Percentiles rank a stretch among this genome's conserved stretches.
Evolutionary conservation across 1,140 invertebrate species (phyloP).

Genomic region (Drosophila nasuta): DNA sequence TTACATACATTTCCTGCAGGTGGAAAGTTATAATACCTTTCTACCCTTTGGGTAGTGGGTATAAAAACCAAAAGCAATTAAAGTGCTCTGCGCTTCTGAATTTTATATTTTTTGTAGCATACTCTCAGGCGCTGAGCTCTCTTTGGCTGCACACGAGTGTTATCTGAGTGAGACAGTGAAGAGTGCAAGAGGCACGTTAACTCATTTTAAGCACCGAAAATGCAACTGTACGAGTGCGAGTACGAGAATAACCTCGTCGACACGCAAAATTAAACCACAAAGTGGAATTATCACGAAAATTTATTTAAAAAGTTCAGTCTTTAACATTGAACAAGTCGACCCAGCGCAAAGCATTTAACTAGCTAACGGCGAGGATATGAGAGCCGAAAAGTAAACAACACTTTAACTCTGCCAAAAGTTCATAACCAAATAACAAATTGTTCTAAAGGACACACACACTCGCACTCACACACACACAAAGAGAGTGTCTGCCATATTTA

Average conservation of each 20-base stretch:
- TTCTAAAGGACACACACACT: slow-evolving; percentile 48
- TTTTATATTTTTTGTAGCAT: slow-evolving; percentile 12
- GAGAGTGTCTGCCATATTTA: slow-evolving; percentile 63
- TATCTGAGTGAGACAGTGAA: slow-evolving; percentile 6
- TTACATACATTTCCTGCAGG: no score
- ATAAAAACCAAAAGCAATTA: slow-evolving; percentile 35
- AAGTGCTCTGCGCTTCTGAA: slow-evolving; percentile 9
- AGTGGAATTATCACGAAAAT: slow-evolving; percentile 77
- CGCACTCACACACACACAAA: not conserved
- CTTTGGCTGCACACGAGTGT: slow-evolving; percentile 7
- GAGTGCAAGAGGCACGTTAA: slow-evolving; percentile 16
- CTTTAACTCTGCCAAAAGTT: slow-evolving; percentile 68
- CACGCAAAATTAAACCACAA: slow-evolving; percentile 76
- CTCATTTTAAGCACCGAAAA: slow-evolving; percentile 37
- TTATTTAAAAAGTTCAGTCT: slow-evolving; percentile 77
- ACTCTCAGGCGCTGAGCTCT: slow-evolving; percentile 9
- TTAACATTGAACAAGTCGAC: slow-evolving; percentile 26
- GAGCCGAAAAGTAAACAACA: slow-evolving; percentile 60
- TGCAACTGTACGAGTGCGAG: slow-evolving; percentile 37
- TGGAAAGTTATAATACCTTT: no score
- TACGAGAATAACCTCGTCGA: slow-evolving; percentile 59
- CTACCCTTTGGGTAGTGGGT: not conserved
- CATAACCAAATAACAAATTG: slow-evolving; percentile 77
- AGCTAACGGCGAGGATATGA: slow-evolving; percentile 11
- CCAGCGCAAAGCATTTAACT: slow-evolving; percentile 15